Base-by-base conservation (phyloP, 2,113 vertebrate species). In the Mesembrinibis cayennensis region DNA sequence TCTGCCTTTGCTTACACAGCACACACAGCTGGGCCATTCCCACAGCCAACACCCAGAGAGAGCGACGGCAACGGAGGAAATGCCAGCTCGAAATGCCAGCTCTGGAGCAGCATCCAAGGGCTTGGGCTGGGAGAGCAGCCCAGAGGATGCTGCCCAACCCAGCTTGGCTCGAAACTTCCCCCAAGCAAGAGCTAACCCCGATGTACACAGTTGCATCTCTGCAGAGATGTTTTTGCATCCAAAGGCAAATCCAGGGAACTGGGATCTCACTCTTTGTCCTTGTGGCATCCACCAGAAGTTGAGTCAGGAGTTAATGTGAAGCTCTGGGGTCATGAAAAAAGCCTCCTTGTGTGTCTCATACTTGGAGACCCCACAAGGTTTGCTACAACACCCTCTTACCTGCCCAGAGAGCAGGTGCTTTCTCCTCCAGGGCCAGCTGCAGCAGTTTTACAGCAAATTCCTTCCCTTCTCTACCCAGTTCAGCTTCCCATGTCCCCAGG, bases 1-100 rank as follows among this genome's bases (percentile, higher is more conserved):
- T 49, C 89, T 91, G 82, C 87, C 69, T 84, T 67, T 96, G 97
- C 96, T 97, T 93, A 49, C 93, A 95, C 70, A 96, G 95, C 95
- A 95, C 87, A 82, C 73, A 79, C 96, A 96, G n/a, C 78, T 84
- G 94, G 71, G 78, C 87, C 78, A 3, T 93, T 95, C 94, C 87
- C 92, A 83, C 56, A 38, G 76, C 40, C 70, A 79, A 62, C 83
- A 82, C 80, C 71, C 70, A 22, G 44, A 6, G n/a, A 36, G 2
- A 38, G 34, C 3, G 1, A 17, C 67, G 32, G 63, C 65, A 18
- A 20, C 2, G 1, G 16, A 45, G 40, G 20, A 69, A 66, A 13
- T 6, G 26, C 61, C 71, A 79, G 36, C 45, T 30, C 1, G 0
- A 69, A 66, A 13, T 6, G 26, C 61, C 71, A 79, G 36, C 45